Percentiles rank a stretch among this genome's conserved stretches.
Conservation (phyloP, 1,140 invertebrate species). For the Hylyphantes graminicola region DNA sequence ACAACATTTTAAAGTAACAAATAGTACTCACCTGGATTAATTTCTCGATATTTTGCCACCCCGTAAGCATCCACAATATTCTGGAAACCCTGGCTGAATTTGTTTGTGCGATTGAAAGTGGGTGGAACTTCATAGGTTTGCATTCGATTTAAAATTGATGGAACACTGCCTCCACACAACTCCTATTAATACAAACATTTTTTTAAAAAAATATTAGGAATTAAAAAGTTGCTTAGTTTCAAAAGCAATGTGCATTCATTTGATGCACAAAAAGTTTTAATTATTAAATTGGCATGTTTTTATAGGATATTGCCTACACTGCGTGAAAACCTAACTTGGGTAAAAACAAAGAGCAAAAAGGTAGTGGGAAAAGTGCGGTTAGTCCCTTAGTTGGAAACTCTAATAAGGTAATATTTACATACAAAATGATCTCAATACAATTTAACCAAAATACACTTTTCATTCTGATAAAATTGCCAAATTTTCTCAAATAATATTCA, state of each 20-base stretch:
- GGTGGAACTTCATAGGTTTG: slow-evolving; percentile 68
- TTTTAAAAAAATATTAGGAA: background rate
- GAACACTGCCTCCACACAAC: slow-evolving; percentile 68
- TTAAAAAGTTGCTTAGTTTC: background rate
- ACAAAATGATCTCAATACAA: too few relatives aligned
- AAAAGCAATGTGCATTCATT: background rate
- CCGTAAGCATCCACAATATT: slow-evolving; percentile 72
- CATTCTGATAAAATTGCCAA: too few relatives aligned
- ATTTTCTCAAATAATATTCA: too few relatives aligned
- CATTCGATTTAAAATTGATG: slow-evolving; percentile 71
- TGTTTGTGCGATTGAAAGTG: slow-evolving; percentile 72
- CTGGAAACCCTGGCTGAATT: slow-evolving; percentile 71
- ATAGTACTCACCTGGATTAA: slow-evolving; percentile 68
- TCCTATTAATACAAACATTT: slow-evolving; percentile 62
- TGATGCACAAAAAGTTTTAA: background rate
- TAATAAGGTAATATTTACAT: too few relatives aligned
- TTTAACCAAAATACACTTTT: too few relatives aligned
- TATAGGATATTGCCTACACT: too few relatives aligned
- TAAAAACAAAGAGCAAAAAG: too few relatives aligned
- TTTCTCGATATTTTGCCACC: slow-evolving; percentile 71
- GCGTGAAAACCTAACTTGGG: too few relatives aligned
- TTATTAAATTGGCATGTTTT: too few relatives aligned
- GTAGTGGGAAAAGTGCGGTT: too few relatives aligned
- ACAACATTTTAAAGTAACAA: too few relatives aligned
- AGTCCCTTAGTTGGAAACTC: too few relatives aligned